Percentiles rank a stretch among this genome's conserved stretches.
phyloP scores from a whole-genome alignment of 2,888 invertebrate genomes.

The Odontothrips loti region DNA sequence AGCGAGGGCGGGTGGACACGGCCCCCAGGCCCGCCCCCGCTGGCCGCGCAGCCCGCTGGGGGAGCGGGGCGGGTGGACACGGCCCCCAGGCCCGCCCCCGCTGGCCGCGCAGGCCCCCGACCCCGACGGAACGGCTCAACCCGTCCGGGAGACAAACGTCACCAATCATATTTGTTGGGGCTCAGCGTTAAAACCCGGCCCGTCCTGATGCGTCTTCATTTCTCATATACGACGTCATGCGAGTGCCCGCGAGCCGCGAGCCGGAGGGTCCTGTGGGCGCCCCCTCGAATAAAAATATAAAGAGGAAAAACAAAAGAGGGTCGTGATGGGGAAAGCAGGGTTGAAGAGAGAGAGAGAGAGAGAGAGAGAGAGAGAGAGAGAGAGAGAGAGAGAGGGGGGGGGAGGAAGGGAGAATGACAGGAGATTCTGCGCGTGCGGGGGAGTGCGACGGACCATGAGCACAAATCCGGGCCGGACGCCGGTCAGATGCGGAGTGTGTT shows the following conservation, averaged over 20 bases:
- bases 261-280: neutral
- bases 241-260: neutral
- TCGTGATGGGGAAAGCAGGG: neutral
- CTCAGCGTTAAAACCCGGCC: slow-evolving; percentile 8
- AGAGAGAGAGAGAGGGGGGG: neutral
- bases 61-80: neutral
- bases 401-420: neutral
- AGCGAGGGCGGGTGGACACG: neutral
- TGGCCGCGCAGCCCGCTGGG: neutral
- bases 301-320: too few relatives aligned
- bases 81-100: neutral
- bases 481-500: too few relatives aligned
- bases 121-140: neutral
- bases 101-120: neutral
- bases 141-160: neutral
- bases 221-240: slow-evolving; percentile 12
- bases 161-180: slow-evolving; percentile 22
- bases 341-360: neutral
- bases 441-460: too few relatives aligned
- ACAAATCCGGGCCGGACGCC: too few relatives aligned
- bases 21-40: neutral
- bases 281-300: neutral
- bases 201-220: slow-evolving; percentile 18
- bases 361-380: neutral
- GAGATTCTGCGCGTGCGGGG: too few relatives aligned